phyloP scores from a whole-genome alignment of 64 coral and sea anemone genomes.

The Pachyseris speciosa region DNA sequence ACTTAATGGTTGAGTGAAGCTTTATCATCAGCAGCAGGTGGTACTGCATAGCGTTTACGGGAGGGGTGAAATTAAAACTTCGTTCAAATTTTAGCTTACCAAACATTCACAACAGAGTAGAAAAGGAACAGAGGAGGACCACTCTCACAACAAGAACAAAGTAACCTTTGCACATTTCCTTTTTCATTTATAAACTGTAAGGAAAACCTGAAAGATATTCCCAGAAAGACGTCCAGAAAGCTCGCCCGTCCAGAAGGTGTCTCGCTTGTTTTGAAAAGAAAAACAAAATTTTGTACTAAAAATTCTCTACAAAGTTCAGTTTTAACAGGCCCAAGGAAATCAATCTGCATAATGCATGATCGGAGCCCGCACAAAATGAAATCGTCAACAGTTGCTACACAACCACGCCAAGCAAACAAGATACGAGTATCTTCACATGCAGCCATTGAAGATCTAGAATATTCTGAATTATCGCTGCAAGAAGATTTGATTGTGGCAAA shows the following conservation, averaged over 20 bases:
- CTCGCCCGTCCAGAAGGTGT: too few species aligned
- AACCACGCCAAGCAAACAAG: neutral
- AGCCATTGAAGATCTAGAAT: neutral
- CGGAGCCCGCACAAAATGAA: neutral
- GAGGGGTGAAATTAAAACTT: neutral
- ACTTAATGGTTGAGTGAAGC: too few species aligned
- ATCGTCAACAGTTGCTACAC: slow-evolving; percentile 35
- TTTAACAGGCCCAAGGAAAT: too few species aligned
- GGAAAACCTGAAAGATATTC: too few species aligned
- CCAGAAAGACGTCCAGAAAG: too few species aligned
- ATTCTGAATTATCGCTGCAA: neutral
- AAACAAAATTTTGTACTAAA: too few species aligned
- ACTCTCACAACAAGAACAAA: too few species aligned
- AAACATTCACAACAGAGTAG: neutral
- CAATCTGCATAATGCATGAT: neutral
- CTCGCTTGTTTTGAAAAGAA: too few species aligned
- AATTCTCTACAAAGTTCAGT: too few species aligned
- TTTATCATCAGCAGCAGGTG: neutral
- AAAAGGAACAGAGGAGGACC: too few species aligned
- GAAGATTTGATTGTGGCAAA: neutral
- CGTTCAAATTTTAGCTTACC: neutral
- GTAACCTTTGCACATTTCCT: too few species aligned
- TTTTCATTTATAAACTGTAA: too few species aligned
- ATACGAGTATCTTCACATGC: neutral
- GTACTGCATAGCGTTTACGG: neutral